Conservation (phyloP, 2,113 vertebrate genomes). For the Ptilorrhoa leucosticta region DNA sequence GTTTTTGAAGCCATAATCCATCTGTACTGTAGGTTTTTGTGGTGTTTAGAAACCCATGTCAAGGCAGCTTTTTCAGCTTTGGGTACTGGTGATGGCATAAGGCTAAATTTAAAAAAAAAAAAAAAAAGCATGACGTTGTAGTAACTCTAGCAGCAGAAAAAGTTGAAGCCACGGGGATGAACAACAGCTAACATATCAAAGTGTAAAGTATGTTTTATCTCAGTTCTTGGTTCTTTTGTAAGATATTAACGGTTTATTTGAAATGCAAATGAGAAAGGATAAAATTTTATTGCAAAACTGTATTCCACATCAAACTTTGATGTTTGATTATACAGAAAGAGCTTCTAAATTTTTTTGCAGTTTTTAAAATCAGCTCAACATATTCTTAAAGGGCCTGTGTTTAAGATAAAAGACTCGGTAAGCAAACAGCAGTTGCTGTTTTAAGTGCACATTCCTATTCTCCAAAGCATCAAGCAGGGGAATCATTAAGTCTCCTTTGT, state of each 20-base stretch:
- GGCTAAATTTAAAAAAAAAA: not conserved
- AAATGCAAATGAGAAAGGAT: constrained; percentile 43
- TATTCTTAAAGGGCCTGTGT: not conserved
- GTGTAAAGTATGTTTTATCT: constrained; percentile 9
- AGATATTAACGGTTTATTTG: constrained; percentile 51
- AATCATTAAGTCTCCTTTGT: not conserved
- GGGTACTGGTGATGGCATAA: not conserved
- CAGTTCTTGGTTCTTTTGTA: constrained; percentile 9
- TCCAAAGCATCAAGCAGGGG: not conserved
- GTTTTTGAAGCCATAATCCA: not conserved
- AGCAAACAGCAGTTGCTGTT: not conserved
- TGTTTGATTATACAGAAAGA: not conserved
- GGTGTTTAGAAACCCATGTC: not conserved
- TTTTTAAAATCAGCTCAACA: not conserved
- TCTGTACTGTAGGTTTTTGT: not conserved
- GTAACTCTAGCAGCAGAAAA: not conserved
- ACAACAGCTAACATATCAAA: constrained; percentile 35
- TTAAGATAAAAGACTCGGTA: not conserved
- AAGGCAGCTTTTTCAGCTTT: not conserved
- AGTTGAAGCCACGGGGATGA: not conserved
- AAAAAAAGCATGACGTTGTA: not conserved
- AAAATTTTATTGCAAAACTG: constrained; percentile 11
- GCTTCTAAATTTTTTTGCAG: not conserved
- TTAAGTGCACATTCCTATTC: not conserved
- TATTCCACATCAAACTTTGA: constrained; percentile 28